Percentiles rank a stretch among this genome's conserved stretches.
Conservation (phyloP, 2,113 vertebrate genomes). For the Bubo blakistoni region DNA sequence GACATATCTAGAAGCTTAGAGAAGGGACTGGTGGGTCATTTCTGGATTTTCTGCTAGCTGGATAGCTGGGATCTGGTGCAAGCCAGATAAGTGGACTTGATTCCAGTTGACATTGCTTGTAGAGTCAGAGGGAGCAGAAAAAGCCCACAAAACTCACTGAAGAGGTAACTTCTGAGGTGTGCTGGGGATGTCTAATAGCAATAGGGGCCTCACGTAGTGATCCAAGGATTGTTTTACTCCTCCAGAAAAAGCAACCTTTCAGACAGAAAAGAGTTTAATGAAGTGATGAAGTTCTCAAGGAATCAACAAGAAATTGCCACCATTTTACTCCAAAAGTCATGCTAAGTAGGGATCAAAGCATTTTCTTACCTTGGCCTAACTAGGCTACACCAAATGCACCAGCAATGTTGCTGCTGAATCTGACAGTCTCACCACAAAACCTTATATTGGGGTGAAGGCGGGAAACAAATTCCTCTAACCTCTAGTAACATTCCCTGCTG, state of each 20-base stretch:
- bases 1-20: fast-evolving
- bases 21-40: background rate
- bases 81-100: background rate
- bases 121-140: background rate
- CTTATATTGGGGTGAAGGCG: background rate
- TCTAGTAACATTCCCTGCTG: background rate
- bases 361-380: background rate
- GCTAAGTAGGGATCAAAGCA: background rate
- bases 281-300: background rate
- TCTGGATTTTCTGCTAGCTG: background rate
- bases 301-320: background rate
- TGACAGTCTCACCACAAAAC: background rate
- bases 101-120: background rate
- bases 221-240: background rate
- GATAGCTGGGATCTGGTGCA: background rate
- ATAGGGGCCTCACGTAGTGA: background rate
- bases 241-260: background rate
- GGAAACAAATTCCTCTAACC: background rate
- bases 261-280: background rate
- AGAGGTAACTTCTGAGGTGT: background rate
- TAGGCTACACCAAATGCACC: background rate
- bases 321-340: background rate
- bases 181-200: background rate
- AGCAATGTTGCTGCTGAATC: background rate
- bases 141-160: background rate